These are phyloP conservation scores for Sesamia nonagrioides DNA, from an alignment of 1,140 invertebrate genomes.

Conservation along the genomic window DNA sequence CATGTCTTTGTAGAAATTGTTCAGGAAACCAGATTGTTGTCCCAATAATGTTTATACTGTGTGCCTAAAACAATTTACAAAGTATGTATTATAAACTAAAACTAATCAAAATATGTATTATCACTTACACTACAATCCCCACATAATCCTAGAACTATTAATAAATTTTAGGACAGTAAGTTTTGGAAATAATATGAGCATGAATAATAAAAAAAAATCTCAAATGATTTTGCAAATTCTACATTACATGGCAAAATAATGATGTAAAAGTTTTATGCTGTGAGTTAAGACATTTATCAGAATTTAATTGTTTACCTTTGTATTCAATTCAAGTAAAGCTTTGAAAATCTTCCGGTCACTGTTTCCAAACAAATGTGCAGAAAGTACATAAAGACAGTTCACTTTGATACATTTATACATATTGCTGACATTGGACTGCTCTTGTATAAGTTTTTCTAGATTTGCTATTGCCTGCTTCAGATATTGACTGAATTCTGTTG, in stretches of 20 bases:
- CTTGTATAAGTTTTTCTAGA: slow-evolving; percentile 89
- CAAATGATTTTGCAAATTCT: no score
- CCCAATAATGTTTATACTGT: slow-evolving; percentile 92
- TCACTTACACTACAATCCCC: no score
- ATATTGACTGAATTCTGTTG: slow-evolving; percentile 92
- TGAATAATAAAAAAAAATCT: no score
- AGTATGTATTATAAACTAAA: no score
- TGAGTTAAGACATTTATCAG: not conserved
- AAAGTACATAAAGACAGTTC: slow-evolving; percentile 91
- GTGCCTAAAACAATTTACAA: slow-evolving; percentile 86
- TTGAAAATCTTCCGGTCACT: slow-evolving; percentile 94
- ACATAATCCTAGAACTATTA: no score
- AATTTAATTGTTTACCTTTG: slow-evolving; percentile 88
- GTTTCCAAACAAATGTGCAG: slow-evolving; percentile 92
- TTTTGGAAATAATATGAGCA: no score
- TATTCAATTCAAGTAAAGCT: slow-evolving; percentile 91
- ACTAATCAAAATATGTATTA: no score
- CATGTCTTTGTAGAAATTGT: slow-evolving; percentile 90
- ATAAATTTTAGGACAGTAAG: no score
- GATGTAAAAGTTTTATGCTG: no score
- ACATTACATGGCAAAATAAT: no score
- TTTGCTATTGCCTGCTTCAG: slow-evolving; percentile 90
- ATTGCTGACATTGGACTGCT: slow-evolving; percentile 87
- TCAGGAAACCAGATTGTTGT: slow-evolving; percentile 94
- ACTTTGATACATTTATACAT: slow-evolving; percentile 91